phyloP scores from a whole-genome alignment of 2,113 vertebrate species.

The Tenrec ecaudatus region DNA sequence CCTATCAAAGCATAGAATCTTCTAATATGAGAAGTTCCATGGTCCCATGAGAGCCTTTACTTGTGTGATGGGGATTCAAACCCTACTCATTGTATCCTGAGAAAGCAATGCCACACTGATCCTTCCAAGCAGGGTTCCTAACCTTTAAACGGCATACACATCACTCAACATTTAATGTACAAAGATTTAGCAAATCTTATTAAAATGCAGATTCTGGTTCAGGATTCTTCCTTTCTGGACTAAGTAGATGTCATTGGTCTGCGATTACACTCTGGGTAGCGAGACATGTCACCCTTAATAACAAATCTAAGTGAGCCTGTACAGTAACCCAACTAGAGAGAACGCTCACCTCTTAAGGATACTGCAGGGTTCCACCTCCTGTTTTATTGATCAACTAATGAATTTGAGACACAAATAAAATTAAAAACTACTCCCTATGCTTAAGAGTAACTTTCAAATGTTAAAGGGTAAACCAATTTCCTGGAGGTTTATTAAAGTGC shows the following conservation, averaged over 20 bases:
- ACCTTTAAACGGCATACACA: neutral
- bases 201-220: neutral
- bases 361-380: neutral
- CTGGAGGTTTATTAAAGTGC: constrained; percentile 9
- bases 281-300: neutral
- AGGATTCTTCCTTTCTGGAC: neutral
- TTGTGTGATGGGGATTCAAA: neutral
- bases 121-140: neutral
- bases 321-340: neutral
- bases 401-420: neutral
- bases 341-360: neutral
- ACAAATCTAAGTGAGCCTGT: neutral
- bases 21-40: constrained; percentile 2
- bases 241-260: neutral
- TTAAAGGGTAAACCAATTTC: neutral
- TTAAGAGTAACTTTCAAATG: neutral
- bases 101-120: neutral
- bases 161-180: neutral
- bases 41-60: constrained; percentile 3
- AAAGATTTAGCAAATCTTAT: neutral
- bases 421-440: neutral
- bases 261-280: neutral
- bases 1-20: neutral
- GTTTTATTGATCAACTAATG: neutral
- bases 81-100: neutral